Evolutionary conservation across 1,140 invertebrate species (phyloP), one percentile per base, ranked within the genome.

Genomic region (Aphelinus atriplicis): DNA sequence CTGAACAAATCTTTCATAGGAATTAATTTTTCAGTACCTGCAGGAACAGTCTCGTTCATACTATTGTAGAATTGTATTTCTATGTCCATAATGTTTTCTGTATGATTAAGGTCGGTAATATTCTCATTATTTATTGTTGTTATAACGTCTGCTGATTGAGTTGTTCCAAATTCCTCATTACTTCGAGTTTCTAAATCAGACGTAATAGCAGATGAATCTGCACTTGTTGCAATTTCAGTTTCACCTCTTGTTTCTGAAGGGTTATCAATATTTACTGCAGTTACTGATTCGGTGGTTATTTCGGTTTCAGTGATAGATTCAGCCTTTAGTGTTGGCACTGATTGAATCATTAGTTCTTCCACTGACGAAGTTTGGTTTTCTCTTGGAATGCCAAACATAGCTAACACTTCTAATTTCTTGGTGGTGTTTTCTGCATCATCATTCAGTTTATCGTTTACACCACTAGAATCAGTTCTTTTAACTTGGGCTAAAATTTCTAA

Each of bases 321-420:
- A 46, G 2, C 51, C 26, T 26, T 26, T 26, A 26, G 26, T 26
- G 26, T 26, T 26, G 26, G 26, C 0, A 26, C 26, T 26, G 26
- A 26, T 26, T 26, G 26, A 26, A 26, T 26, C 26, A 26, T 57
- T 26, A 46, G 50, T 7, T 51, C 45, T 48, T 62, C 46, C 4
- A 45, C 9, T 10, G 7, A 42, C n/a, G 65, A 67, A 43, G 57
- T 26, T 42, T 50, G 1, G 26, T 66, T 5, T 3, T 56, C 45
- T 10, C 75, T 79, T 56, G 73, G 61, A 61, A 56, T 77, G 58
- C 71, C 61, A 57, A 71, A 75, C 5, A 75, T 76, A 26, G 69
- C n/a, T 47, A 78, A 61, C 51, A 72, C 61, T 62, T 80, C 69
- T 58, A 76, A 63, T 4, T 10, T 67, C 55, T 64, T 57, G 26